Evolutionary conservation across 2,888 invertebrate genomes (phyloP), one percentile per base, ranked within the genome.

Genomic region (Lymantria monacha): DNA sequence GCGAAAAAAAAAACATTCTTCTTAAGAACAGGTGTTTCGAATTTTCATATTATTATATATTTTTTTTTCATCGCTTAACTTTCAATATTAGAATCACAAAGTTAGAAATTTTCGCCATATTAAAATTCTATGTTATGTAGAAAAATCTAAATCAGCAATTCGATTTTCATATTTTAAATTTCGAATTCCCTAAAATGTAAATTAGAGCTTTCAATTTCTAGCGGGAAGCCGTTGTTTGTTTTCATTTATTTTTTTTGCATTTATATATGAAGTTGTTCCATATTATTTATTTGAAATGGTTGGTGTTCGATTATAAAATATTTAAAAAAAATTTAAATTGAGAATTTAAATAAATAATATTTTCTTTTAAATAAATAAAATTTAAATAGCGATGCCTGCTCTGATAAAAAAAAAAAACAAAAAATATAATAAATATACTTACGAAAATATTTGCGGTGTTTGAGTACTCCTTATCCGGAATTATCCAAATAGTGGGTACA

Each of bases 391-490:
- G 22, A 22, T 3, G 22, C 22, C 5, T 22, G 5, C 5, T 38
- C 9, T 10, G 7, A 3, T 38, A 9, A 1, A 7, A 12, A 38
- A 38, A 38, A 5, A n/a, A 38, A 12, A n/a, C 7, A 38, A 38
- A n/a, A n/a, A 46, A 62, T 57, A 64, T 70, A 22, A 22, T 22
- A 22, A 22, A 58, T 41, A 83, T 89, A 90, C 91, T 90, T 85
- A 91, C 91, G 70, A 84, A 91, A 91, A 90, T 91, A 90, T 89
- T 91, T 91, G 90, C 91, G 85, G 86, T 76, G 73, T 86, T 81
- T 61, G 71, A 65, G 74, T 66, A 79, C 87, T 85, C 86, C 84
- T 84, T 80, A 72, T 80, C 76, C 74, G 86, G 85, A 90, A 88
- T 87, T 91, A 90, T 90, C 91, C 90, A 89, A 89, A 85, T 84